phyloP scores from a whole-genome alignment of 2,113 vertebrate species.

The Paradoxurus hermaphroditus region DNA sequence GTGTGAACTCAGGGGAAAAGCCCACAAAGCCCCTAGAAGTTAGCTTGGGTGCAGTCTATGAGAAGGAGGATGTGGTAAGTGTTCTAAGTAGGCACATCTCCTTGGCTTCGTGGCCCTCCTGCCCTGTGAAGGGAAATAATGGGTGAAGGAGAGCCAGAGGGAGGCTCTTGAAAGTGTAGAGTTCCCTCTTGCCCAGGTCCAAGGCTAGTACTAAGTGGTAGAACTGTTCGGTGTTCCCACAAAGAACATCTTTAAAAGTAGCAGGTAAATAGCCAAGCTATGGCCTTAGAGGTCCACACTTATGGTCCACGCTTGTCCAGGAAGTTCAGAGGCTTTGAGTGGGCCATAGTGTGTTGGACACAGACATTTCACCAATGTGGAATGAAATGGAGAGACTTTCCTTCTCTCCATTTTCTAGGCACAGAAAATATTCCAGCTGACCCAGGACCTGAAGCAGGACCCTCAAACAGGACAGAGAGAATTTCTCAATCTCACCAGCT shows the following conservation, averaged over 20 bases:
- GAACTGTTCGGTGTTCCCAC: background rate
- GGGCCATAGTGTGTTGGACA: background rate
- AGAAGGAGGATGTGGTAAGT: background rate
- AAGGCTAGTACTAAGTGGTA: background rate
- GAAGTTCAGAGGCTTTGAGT: background rate
- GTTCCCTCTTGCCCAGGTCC: background rate
- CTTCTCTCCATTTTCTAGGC: background rate
- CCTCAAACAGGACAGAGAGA: background rate
- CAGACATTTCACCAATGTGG: background rate
- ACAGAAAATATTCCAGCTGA: background rate
- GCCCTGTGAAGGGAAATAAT: background rate
- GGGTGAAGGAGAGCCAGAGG: background rate
- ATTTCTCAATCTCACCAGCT: background rate
- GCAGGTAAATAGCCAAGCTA: background rate
- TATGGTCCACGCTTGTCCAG: background rate
- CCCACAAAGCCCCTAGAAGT: background rate
- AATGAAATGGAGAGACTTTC: background rate
- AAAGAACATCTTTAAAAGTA: background rate
- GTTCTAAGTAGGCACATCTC: background rate
- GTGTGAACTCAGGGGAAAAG: background rate
- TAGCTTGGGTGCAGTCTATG: background rate
- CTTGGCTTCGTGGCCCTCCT: background rate
- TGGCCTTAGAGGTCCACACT: background rate
- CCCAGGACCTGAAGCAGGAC: background rate
- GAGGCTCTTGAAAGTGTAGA: background rate